Conservation (phyloP, 2,888 invertebrate species). For the Isoperla grammatica region DNA sequence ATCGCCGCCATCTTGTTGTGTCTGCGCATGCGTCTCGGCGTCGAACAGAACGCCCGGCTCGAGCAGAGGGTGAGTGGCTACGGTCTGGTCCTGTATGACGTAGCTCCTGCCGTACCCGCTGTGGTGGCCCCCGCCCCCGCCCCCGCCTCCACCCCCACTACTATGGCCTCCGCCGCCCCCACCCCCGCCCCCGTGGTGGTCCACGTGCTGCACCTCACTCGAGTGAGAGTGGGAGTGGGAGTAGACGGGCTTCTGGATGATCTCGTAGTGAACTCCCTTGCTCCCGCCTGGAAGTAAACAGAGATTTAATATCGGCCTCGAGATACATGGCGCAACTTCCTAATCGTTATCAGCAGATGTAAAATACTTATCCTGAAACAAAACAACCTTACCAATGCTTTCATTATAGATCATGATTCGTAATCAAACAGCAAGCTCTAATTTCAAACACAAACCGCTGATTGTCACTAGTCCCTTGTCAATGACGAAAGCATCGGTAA, state of each 20-base stretch:
- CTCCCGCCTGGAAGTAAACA: constrained; percentile 50
- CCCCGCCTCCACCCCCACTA: constrained; percentile 51
- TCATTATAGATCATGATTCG: no score
- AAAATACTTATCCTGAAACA: no score
- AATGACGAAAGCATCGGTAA: no score
- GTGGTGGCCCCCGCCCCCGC: constrained; percentile 47
- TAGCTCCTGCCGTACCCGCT: constrained; percentile 34
- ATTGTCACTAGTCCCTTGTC: no score
- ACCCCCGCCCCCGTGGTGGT: constrained; percentile 51
- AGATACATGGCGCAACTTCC: no score
- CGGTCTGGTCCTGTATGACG: constrained; percentile 7
- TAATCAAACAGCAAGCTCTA: no score
- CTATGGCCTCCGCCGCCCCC: constrained; percentile 46
- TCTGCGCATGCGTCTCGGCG: not conserved
- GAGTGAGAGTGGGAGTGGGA: constrained; percentile 62
- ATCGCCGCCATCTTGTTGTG: constrained; percentile 18
- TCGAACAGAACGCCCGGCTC: not conserved
- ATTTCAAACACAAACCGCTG: no score
- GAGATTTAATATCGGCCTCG: no score
- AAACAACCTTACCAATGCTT: no score
- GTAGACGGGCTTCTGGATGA: constrained; percentile 75
- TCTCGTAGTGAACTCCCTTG: constrained; percentile 65
- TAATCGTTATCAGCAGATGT: no score
- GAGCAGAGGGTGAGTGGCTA: not conserved
- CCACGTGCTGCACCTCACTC: constrained; percentile 58